Percentiles rank a stretch among this genome's conserved stretches.
Conservation (phyloP, 2,113 vertebrate genomes). For the Leiothrix lutea region DNA sequence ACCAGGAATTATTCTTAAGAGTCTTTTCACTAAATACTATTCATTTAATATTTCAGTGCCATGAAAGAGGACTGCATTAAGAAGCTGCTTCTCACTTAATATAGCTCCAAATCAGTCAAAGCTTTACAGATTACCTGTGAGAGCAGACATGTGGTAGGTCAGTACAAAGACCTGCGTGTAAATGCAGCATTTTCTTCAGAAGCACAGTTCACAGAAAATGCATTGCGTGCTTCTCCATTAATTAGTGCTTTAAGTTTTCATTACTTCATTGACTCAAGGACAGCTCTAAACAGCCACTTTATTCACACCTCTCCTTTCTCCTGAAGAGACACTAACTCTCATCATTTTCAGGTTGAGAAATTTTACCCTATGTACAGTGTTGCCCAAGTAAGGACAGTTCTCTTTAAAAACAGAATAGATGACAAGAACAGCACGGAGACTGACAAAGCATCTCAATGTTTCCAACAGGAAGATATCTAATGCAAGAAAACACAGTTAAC, state of each 20-base stretch:
- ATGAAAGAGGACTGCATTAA: background rate
- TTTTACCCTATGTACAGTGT: background rate
- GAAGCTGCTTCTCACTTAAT: background rate
- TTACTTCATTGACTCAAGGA: background rate
- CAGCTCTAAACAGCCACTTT: background rate
- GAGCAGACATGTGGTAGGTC: background rate
- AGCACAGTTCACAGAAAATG: background rate
- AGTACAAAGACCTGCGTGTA: background rate
- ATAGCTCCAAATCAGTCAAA: background rate
- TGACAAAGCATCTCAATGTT: background rate
- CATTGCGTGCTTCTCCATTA: accelerated
- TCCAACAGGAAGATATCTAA: background rate
- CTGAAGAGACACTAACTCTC: background rate
- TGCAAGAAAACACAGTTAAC: background rate
- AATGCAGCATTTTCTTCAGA: background rate
- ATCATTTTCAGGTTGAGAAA: background rate
- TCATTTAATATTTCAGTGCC: background rate
- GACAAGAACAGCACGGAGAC: background rate
- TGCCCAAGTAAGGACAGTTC: background rate
- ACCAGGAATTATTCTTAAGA: background rate
- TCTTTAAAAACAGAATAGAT: background rate
- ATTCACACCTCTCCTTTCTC: background rate
- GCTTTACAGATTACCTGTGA: background rate
- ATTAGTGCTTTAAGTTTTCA: background rate
- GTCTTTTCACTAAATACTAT: background rate